phyloP scores from a whole-genome alignment of 1,140 invertebrate genomes.

The Apis florea region DNA sequence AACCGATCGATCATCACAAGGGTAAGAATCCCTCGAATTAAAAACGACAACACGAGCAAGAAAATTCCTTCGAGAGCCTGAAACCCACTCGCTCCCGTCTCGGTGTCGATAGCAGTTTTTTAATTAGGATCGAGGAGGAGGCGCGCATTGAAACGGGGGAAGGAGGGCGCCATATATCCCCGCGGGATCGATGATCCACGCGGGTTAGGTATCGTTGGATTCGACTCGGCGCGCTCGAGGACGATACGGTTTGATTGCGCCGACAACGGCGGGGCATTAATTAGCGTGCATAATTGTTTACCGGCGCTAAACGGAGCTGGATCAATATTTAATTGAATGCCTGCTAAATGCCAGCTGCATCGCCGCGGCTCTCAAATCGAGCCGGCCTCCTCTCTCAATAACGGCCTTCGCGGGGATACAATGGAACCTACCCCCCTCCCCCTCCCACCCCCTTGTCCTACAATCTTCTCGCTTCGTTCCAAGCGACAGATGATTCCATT shows the following conservation, averaged over 20 bases:
- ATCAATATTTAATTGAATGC: slow-evolving; percentile 81
- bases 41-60: slow-evolving; percentile 1
- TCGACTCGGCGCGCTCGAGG: slow-evolving; percentile 57
- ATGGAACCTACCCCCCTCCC: too few species aligned
- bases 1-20: neutral
- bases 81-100: neutral
- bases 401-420: slow-evolving; percentile 58
- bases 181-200: slow-evolving; percentile 61
- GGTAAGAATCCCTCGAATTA: slow-evolving; percentile 3
- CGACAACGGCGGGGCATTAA: slow-evolving; percentile 77
- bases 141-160: neutral
- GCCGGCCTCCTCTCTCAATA: slow-evolving; percentile 70
- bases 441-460: too few species aligned
- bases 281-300: slow-evolving; percentile 80
- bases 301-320: slow-evolving; percentile 76
- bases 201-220: slow-evolving; percentile 37
- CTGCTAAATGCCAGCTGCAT: slow-evolving; percentile 78
- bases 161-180: slow-evolving; percentile 16
- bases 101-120: slow-evolving; percentile 32
- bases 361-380: slow-evolving; percentile 74
- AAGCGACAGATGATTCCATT: neutral
- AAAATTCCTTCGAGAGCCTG: neutral
- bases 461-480: slow-evolving; percentile 38
- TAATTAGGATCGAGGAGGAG: slow-evolving; percentile 55
- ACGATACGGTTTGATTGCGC: slow-evolving; percentile 75